A percentile compares a stretch with the other conserved stretches of the same genome.
These are phyloP conservation scores for Isoperla grammatica DNA, from an alignment of 2,888 invertebrate species.

Conservation along the genomic window DNA sequence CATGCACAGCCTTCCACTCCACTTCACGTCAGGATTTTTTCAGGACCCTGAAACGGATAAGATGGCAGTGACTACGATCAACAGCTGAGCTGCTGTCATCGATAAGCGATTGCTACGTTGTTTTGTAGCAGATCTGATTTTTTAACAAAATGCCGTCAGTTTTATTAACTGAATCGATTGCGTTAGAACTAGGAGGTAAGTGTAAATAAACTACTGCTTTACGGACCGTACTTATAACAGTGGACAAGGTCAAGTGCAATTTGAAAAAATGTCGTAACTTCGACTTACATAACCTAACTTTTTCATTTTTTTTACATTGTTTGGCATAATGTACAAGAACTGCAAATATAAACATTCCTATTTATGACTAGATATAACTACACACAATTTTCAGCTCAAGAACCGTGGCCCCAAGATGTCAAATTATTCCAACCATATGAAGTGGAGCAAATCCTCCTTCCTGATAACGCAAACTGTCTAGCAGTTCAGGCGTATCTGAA, in stretches of 20 bases:
- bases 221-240: too few species aligned
- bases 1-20: too few species aligned
- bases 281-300: neutral
- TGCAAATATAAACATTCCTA: too few species aligned
- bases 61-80: too few species aligned
- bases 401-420: conserved; percentile 87
- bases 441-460: conserved; percentile 87
- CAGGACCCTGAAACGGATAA: too few species aligned
- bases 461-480: conserved; percentile 90
- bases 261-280: too few species aligned
- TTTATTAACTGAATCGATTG: conserved; percentile 37
- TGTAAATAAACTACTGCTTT: neutral
- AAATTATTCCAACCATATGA: conserved; percentile 84
- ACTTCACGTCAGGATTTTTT: too few species aligned
- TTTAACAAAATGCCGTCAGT: conserved; percentile 38
- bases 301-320: neutral
- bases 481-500: conserved; percentile 89
- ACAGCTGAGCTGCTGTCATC: too few species aligned
- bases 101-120: too few species aligned
- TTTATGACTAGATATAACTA: neutral
- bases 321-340: neutral
- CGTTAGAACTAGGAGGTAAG: conserved; percentile 36
- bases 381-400: conserved; percentile 56
- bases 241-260: too few species aligned
- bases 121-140: conserved; percentile 9